Base-by-base conservation (phyloP, 2,113 vertebrate species). In the Brachypodius melanocephalos region DNA sequence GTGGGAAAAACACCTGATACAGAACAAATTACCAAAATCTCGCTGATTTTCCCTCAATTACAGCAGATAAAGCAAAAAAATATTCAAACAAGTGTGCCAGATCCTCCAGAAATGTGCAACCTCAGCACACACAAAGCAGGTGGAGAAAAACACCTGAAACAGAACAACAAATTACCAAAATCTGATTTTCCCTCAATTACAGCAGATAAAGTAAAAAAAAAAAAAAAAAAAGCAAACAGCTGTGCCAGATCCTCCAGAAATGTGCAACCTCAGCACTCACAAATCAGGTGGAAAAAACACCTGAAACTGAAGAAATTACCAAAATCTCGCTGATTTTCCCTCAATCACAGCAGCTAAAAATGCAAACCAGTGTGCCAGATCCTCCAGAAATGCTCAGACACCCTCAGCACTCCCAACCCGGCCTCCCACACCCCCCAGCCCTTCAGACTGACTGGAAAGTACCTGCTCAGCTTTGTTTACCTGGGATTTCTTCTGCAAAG, bases 381-480 rank as follows among this genome's bases (percentile, higher is more conserved):
- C 38, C 38, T 38, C 10, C 38, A 38, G 38, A 38, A 38, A 38
- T 38, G 38, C n/a, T n/a, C 38, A 38, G 38, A 38, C 38, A 38
- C 8, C 38, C 38, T 38, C 38, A 38, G 38, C n/a, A n/a, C n/a
- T n/a, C n/a, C n/a, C n/a, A n/a, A n/a, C n/a, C n/a, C n/a, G n/a
- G n/a, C n/a, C n/a, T n/a, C n/a, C n/a, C n/a, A n/a, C n/a, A n/a
- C n/a, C n/a, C n/a, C 66, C 29, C 6, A 55, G 66, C 71, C 67
- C 26, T 12, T 3, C 74, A 55, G 86, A 13, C 75, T 82, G 75
- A 10, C 40, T 9, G 36, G 17, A 12, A 52, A 73, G 46, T 46
- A 90, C 71, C 85, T 90, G 88, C 88, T 90, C 59, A 4, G 17
- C 40, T 89, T n/a, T 85, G 32, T 87, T 94, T 94, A 82, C 73